Base-by-base conservation (phyloP, 2,797 vertebrate genomes). In the Myotis pilosus region DNA sequence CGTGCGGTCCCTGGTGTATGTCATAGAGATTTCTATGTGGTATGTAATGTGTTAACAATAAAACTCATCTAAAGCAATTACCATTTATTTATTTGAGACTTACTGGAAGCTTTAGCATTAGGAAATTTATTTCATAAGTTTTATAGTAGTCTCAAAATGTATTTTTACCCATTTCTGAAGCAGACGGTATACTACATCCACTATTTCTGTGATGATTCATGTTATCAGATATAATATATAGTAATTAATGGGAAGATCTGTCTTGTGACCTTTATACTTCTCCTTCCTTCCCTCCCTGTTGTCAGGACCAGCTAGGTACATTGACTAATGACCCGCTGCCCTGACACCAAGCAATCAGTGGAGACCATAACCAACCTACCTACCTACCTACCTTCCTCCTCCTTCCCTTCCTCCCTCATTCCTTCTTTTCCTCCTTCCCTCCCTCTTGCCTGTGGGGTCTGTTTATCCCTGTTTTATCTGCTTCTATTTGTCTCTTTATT, bases 71-170 rank as follows among this genome's bases (percentile, higher is more conserved):
- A 57, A 91, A 75, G 47, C 30, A 86, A 28, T 62, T 82, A 66
- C 33, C 28, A 53, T 53, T 90, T 87, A 53, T 53, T 90, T 87
- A 80, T 82, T 92, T 87, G 57, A 84, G 41, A 60, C 41, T 75
- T 75, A 84, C 49, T 55, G 53, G 64, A 84, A 49, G 38, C 25
- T 74, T 87, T 89, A 62, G 69, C 49, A 8, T 47, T 9, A 92
- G 49, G n/a, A 89, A 80, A 10, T 91, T 93, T 16, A 38, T 84
- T 84, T 94, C 41, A 51, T 80, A 72, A 72, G 25, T 93, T 87
- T 86, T 25, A 89, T n/a, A 75, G 30, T 76, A 53, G 53, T 49
- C 49, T 72, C 12, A 88, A 80, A 76, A 36, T 86, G 9, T 71
- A 30, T 78, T 78, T 83, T 95, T 87, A 41, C 25, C 23, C 41